These are phyloP conservation scores for Colius striatus DNA, from an alignment of 2,113 vertebrate genomes.

Conservation along the genomic window DNA sequence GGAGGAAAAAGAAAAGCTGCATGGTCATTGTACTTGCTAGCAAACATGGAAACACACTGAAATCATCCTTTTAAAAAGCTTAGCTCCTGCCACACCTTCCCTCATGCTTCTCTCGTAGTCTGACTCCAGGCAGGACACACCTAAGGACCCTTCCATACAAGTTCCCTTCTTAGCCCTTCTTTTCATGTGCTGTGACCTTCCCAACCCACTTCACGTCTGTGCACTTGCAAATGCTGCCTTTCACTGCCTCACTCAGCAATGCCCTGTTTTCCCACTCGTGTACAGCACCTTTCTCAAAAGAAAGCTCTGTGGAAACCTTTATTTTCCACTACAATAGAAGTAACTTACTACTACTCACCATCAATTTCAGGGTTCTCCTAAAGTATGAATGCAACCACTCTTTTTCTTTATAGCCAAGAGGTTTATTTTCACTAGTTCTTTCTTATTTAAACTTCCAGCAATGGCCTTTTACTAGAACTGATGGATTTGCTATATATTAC, in stretches of 20 bases:
- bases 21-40: background rate
- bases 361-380: background rate
- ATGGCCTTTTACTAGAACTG: background rate
- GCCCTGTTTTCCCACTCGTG: too few relatives aligned
- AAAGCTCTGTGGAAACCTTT: background rate
- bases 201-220: background rate
- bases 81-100: background rate
- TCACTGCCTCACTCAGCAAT: background rate
- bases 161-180: background rate
- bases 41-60: background rate
- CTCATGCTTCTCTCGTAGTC: background rate
- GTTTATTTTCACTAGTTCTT: background rate
- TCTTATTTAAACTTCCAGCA: background rate
- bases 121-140: background rate
- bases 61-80: background rate
- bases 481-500: background rate
- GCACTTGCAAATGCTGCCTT: background rate
- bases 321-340: background rate
- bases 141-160: background rate
- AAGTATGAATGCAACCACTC: background rate
- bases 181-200: background rate
- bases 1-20: background rate
- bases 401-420: background rate
- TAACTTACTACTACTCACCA: background rate
- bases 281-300: background rate